These are phyloP conservation scores for Xestia xanthographa DNA, from an alignment of 2,888 invertebrate genomes.

Conservation along the genomic window DNA sequence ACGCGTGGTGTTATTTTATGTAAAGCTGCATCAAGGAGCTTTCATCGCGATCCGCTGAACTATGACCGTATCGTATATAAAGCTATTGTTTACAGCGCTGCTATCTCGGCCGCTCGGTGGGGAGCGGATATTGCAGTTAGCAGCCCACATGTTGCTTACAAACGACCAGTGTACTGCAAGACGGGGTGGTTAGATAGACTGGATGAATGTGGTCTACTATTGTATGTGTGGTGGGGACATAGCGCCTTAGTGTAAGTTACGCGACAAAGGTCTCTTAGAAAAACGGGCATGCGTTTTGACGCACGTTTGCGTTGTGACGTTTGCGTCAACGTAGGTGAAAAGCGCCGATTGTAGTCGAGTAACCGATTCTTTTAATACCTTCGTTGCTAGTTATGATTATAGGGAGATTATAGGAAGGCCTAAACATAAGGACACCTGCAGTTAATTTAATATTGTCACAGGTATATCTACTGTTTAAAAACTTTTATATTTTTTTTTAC, in stretches of 20 bases:
- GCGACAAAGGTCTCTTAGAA: not conserved
- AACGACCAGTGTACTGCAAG: slow-evolving; percentile 36
- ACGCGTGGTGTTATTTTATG: not conserved
- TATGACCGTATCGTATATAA: slow-evolving; percentile 56
- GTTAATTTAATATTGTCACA: not conserved
- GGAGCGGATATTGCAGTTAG: slow-evolving; percentile 56
- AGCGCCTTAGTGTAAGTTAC: too few relatives aligned
- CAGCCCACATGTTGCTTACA: slow-evolving; percentile 63
- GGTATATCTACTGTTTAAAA: too few relatives aligned
- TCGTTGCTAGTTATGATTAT: not conserved
- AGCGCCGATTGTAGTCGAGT: too few relatives aligned
- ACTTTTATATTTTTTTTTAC: too few relatives aligned
- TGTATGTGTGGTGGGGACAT: not conserved
- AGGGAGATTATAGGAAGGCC: not conserved
- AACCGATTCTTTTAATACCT: not conserved
- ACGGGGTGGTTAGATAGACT: slow-evolving; percentile 24
- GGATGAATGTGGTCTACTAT: slow-evolving; percentile 1
- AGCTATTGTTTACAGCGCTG: slow-evolving; percentile 59
- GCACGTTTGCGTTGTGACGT: too few relatives aligned
- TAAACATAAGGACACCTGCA: not conserved
- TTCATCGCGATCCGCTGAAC: slow-evolving; percentile 56
- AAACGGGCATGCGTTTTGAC: not conserved
- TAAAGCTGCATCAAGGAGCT: slow-evolving; percentile 47
- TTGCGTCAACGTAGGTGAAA: not conserved
- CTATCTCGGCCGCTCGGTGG: slow-evolving; percentile 8